Percentiles rank a stretch among this genome's conserved stretches.
These are phyloP conservation scores for Ciconia stormi DNA, from an alignment of 2,113 vertebrate genomes.

Conservation along the genomic window DNA sequence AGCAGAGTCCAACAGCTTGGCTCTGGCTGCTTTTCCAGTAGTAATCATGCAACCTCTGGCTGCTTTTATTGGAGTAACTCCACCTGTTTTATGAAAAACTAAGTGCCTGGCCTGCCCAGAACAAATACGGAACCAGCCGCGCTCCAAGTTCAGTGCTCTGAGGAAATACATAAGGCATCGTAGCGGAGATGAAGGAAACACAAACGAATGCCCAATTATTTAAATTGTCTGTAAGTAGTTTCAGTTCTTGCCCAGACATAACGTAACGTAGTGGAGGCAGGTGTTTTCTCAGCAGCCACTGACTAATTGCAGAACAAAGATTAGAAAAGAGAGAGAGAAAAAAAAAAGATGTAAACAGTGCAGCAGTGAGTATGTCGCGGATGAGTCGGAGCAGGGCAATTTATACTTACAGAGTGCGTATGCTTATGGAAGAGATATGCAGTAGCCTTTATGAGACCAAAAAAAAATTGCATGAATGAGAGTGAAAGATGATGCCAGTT, in stretches of 20 bases:
- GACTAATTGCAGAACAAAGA: slow-evolving; percentile 45
- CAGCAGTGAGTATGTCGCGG: neutral
- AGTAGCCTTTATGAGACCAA: neutral
- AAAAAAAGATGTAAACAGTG: neutral
- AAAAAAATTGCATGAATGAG: neutral
- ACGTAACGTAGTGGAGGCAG: neutral
- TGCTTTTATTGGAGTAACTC: neutral
- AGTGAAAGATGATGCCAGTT: neutral
- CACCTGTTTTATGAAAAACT: neutral
- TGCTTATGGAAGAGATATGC: fast-evolving
- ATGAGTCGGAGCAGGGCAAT: neutral
- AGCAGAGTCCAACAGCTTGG: neutral
- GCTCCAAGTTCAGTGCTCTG: neutral
- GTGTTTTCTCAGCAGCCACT: slow-evolving; percentile 43
- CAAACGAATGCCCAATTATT: neutral
- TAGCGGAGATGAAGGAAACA: neutral
- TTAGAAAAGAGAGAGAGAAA: neutral
- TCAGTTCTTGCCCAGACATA: slow-evolving; percentile 32
- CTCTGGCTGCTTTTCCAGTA: neutral
- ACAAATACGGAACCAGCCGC: neutral
- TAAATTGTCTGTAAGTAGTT: neutral
- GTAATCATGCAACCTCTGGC: neutral
- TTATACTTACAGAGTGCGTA: neutral
- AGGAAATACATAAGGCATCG: neutral
- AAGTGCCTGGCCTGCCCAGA: neutral